Conservation (phyloP, 1,140 invertebrate species). For the Diachasmimorpha longicaudata region DNA sequence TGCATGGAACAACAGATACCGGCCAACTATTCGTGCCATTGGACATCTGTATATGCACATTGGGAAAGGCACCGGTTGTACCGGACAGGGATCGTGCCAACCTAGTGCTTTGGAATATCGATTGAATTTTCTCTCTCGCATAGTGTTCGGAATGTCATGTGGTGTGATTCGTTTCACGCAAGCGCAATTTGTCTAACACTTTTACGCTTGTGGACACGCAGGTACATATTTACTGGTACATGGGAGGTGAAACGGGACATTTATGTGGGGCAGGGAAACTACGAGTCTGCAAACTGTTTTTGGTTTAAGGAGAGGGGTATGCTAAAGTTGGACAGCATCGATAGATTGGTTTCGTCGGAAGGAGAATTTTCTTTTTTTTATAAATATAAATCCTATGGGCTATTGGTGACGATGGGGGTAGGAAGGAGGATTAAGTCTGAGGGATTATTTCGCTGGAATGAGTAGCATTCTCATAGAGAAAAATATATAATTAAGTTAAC, state of each 20-base stretch:
- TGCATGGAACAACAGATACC: not conserved
- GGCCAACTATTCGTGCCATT: not conserved
- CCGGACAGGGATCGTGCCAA: conserved; percentile 2
- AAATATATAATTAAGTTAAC: too few relatives aligned
- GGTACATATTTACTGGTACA: not conserved
- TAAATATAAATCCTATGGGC: too few relatives aligned
- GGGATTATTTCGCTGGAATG: too few relatives aligned
- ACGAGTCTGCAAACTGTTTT: not conserved
- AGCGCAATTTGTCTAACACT: conserved; percentile 9
- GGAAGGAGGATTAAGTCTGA: too few relatives aligned
- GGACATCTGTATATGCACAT: conserved; percentile 4
- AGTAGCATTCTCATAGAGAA: too few relatives aligned
- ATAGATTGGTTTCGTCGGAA: not conserved
- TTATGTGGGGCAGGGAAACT: not conserved
- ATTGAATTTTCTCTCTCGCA: not conserved
- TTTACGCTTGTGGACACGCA: not conserved
- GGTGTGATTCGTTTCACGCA: conserved; percentile 4
- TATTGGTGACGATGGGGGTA: too few relatives aligned
- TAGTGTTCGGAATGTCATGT: not conserved
- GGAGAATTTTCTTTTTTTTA: too few relatives aligned
- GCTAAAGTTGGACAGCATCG: not conserved
- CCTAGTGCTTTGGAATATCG: conserved; percentile 2
- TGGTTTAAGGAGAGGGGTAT: not conserved
- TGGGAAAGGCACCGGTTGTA: not conserved
- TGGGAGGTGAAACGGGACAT: not conserved